Base-by-base conservation (phyloP, 2,888 invertebrate genomes). In the Odontomyia ornata region DNA sequence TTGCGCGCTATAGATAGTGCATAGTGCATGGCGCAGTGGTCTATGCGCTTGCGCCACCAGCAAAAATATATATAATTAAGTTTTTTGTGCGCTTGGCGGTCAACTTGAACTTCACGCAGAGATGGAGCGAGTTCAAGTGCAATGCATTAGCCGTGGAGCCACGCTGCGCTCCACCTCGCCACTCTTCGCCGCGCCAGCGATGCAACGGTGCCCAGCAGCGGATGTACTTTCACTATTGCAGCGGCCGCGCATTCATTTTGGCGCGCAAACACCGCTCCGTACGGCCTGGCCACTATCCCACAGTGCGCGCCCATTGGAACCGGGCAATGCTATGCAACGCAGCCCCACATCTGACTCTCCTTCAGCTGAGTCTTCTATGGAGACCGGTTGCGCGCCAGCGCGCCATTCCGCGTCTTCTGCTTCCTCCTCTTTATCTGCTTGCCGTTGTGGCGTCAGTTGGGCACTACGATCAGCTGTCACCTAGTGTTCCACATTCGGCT, bases 401-500 rank as follows among this genome's bases (percentile, higher is more conserved):
- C 36, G 36, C 60, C 62, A 65, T 69, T 69, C 75, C 73, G 56
- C 79, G 62, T 27, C 47, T 21, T 57, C 75, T 76, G 69, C 67
- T 69, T 52, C 75, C 67, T 52, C 73, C 30, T 76, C 77, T 78
- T 77, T 72, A 77, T 79, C 78, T n/a, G n/a, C 5, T 36, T 36
- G 36, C 36, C 9, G 36, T 36, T 36, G 77, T 76, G 76, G 76
- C 79, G 71, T 78, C 78, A 77, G 76, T 76, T 64, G 28, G 77
- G 76, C 80, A 79, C 79, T 81, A 81, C 82, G 83, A 83, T 83
- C 84, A 83, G 83, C 83, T 84, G 83, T 83, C 84, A 84, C 83
- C 83, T 81, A 84, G 83, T 83, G 84, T 83, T 84, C 84, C 82
- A 84, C 84, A 83, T 84, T 79, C 73, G 62, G 82, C 82, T 82